These are phyloP conservation scores for Lophius americanus DNA, from an alignment of 2,797 vertebrate genomes.

Conservation along the genomic window DNA sequence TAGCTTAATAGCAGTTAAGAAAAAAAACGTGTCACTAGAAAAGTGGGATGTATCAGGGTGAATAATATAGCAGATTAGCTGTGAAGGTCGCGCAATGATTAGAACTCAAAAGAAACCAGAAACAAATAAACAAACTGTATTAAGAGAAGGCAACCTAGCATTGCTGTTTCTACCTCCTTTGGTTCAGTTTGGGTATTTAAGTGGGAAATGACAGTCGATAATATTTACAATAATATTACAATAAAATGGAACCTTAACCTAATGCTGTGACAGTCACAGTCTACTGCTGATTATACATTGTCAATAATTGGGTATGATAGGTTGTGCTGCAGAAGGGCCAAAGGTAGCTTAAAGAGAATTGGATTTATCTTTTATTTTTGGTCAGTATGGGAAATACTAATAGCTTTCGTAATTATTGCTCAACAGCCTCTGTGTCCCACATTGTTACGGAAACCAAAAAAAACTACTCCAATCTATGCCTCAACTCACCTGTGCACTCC, in stretches of 20 bases:
- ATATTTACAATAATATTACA: too few relatives aligned
- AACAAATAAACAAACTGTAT: too few relatives aligned
- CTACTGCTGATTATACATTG: background rate
- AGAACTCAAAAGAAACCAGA: too few relatives aligned
- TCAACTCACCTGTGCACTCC: conserved; percentile 92
- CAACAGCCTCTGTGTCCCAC: background rate
- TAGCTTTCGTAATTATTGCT: background rate
- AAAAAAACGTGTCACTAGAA: background rate
- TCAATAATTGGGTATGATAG: conserved; percentile 5
- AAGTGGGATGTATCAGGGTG: too few relatives aligned
- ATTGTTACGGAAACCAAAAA: background rate
- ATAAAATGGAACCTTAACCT: too few relatives aligned
- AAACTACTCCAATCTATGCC: background rate
- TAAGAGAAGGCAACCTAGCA: too few relatives aligned
- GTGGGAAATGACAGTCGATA: too few relatives aligned
- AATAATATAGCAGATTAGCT: background rate
- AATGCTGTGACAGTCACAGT: background rate
- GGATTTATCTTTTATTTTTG: background rate
- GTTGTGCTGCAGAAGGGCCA: background rate
- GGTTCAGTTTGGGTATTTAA: too few relatives aligned
- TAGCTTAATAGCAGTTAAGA: too few relatives aligned
- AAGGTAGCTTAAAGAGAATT: background rate
- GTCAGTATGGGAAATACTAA: background rate
- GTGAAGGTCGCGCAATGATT: too few relatives aligned
- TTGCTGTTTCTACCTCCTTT: too few relatives aligned